Percentiles rank a stretch among this genome's conserved stretches.
phyloP scores from a whole-genome alignment of 2,113 vertebrate species.

The Psittacula cyanocephala region DNA sequence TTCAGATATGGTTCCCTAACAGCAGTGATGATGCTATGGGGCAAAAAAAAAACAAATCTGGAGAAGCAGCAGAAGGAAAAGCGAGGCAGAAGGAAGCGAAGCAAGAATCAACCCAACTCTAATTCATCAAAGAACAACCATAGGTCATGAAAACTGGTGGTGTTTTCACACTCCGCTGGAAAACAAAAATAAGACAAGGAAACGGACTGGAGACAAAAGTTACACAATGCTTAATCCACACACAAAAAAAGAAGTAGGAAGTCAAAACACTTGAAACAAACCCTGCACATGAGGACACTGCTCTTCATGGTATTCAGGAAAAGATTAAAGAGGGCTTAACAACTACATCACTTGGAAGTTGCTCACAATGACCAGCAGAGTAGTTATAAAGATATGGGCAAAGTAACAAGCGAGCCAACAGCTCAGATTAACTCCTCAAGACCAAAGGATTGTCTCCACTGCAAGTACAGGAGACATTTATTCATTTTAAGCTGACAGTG shows the following conservation, averaged over 20 bases:
- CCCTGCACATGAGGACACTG: fast-evolving
- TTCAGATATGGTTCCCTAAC: fast-evolving
- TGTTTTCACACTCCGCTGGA: neutral
- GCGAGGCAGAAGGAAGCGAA: fast-evolving
- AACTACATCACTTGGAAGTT: neutral
- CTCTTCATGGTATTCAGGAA: neutral
- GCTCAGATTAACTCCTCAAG: neutral
- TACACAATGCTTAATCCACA: neutral
- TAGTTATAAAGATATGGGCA: fast-evolving
- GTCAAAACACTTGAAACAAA: neutral
- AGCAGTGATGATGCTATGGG: fast-evolving
- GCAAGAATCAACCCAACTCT: neutral
- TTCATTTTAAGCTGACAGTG: neutral
- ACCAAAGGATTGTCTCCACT: neutral
- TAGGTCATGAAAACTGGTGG: neutral
- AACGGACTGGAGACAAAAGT: neutral
- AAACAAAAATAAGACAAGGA: neutral
- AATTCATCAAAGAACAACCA: neutral
- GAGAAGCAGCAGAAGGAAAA: neutral
- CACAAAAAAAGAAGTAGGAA: neutral
- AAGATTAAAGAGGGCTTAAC: neutral
- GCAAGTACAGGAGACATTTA: fast-evolving
- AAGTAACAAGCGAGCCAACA: fast-evolving
- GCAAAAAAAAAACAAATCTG: neutral
- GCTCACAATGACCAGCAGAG: neutral